Conservation (phyloP, 2,113 vertebrate species). For the Arizona elegans region DNA sequence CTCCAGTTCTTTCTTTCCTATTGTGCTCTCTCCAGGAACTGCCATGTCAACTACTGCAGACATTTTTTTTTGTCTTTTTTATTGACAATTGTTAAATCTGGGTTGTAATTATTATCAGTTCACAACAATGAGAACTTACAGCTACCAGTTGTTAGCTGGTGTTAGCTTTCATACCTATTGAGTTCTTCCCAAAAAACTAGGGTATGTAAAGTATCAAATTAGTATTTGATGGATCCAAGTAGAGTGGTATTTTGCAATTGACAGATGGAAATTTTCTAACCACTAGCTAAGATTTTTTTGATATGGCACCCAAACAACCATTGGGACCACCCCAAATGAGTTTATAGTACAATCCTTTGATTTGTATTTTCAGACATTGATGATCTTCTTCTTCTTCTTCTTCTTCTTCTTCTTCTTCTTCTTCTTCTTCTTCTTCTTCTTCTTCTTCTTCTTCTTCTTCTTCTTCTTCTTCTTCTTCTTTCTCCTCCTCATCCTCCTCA, state of each 20-base stretch:
- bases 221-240: neutral
- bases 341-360: neutral
- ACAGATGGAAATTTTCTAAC: neutral
- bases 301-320: neutral
- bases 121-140: neutral
- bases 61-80: neutral
- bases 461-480: too few relatives aligned
- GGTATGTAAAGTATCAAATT: neutral
- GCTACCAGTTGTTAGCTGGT: neutral
- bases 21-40: neutral
- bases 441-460: too few relatives aligned
- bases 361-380: neutral
- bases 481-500: fast-evolving
- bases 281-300: neutral
- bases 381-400: too few relatives aligned
- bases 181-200: neutral
- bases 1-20: neutral
- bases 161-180: neutral
- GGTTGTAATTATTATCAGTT: neutral
- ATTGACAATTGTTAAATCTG: neutral
- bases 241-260: neutral
- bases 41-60: neutral
- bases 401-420: too few relatives aligned
- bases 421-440: too few relatives aligned
- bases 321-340: neutral